Evolutionary conservation across 2,888 invertebrate species (phyloP).

Genomic region (Drosophila stalkeri): DNA sequence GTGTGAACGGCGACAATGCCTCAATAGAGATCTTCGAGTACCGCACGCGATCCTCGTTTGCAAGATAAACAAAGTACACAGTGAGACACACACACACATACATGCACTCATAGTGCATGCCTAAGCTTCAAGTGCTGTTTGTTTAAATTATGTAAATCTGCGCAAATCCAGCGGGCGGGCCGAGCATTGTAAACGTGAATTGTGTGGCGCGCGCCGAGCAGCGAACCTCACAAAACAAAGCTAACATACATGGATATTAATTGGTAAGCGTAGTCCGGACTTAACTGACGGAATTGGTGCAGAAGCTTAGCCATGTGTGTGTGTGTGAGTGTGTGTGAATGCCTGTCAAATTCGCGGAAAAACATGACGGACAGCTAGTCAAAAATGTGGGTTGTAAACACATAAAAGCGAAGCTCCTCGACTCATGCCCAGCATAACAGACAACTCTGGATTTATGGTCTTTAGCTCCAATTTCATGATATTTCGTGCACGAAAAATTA

Average conservation of each 20-base stretch:
- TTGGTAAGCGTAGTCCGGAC: conserved; percentile 56
- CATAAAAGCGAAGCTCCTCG: conserved; percentile 4
- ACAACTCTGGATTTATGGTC: not conserved
- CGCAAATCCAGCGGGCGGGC: conserved; percentile 71
- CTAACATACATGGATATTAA: conserved; percentile 66
- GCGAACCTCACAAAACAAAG: conserved; percentile 58
- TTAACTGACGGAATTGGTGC: conserved; percentile 51
- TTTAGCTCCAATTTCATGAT: not conserved
- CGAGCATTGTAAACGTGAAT: conserved; percentile 29
- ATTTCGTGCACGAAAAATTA: not conserved
- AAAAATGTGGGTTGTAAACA: not conserved
- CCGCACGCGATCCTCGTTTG: conserved; percentile 40
- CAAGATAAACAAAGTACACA: conserved; percentile 48
- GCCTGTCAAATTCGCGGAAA: conserved; percentile 48
- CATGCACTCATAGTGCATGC: conserved; percentile 1
- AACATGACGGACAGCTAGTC: not conserved
- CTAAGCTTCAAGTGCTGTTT: conserved; percentile 64
- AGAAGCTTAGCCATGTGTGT: conserved; percentile 19
- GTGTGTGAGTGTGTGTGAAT: conserved; percentile 1
- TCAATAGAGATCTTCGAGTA: conserved; percentile 41
- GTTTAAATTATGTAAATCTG: conserved; percentile 76
- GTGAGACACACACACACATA: not conserved
- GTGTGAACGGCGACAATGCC: conserved; percentile 68
- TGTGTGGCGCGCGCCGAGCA: conserved; percentile 41
- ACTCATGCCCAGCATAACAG: conserved; percentile 37